phyloP scores from a whole-genome alignment of 2,113 vertebrate genomes.

The Pseudorectes ferrugineus region DNA sequence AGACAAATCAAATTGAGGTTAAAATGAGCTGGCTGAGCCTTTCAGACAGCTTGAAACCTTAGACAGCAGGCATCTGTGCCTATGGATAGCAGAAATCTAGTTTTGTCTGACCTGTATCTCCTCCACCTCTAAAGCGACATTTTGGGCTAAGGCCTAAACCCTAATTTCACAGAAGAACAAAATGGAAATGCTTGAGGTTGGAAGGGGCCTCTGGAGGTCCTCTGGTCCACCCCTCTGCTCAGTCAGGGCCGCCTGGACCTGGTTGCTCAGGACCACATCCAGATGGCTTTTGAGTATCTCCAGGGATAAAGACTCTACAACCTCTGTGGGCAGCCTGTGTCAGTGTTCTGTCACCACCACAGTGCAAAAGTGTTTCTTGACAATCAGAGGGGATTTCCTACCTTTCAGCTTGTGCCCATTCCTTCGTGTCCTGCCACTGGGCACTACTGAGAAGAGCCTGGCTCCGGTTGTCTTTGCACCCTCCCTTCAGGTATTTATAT shows the following conservation, averaged over 20 bases:
- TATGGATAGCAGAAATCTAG: neutral
- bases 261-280: neutral
- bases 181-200: neutral
- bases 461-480: neutral
- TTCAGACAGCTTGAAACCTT: neutral
- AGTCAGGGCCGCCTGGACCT: neutral
- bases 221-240: accelerated
- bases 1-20: neutral
- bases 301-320: neutral
- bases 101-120: neutral
- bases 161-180: neutral
- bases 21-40: neutral
- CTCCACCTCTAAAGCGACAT: neutral
- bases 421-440: neutral
- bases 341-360: neutral
- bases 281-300: neutral
- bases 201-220: neutral
- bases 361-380: neutral
- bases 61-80: neutral
- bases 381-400: neutral
- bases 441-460: neutral
- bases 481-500: neutral
- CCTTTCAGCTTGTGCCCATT: neutral
- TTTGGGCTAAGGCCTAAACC: neutral
- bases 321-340: neutral